Base-by-base conservation (phyloP, 2,797 vertebrate genomes). In the Clarias platycephalus region DNA sequence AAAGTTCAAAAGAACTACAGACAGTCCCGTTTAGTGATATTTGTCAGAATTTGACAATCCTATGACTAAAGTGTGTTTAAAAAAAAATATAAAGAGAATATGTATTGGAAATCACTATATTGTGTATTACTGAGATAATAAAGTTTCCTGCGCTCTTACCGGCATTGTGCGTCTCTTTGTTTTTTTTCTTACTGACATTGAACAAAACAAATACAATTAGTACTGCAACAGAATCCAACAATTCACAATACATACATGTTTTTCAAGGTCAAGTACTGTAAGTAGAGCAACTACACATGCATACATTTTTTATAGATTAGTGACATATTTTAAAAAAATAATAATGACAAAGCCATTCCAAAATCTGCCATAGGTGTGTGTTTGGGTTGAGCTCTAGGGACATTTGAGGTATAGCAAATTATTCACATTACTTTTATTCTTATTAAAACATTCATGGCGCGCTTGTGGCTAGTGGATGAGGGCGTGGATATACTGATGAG, bases 141-240 rank as follows among this genome's bases (percentile, higher is more conserved):
- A 20, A 13, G 57, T 12, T 4, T 26, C 63, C 24, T 60, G 34
- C 53, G 31, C 74, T 62, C 92, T 89, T 90, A 99, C 98, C 98
- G 95, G 98, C 98, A 95, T 99, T 99, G 88, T 99, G 98, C 64
- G 96, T 96, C 93, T 99, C 98, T 87, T 98, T 96, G 91, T 99
- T 98, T 96, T 99, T 99, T 96, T 98, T 99, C 94, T 97, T 98
- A 91, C 93, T 94, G 88, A 72, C 1, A 85, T 57, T 84, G 18
- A 76, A 44, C 13, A 90, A 84, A 88, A 79, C 16, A 87, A 28
- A 86, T 40, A 74, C 2, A 62, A 72, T 28, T 10, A 74, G 22
- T 31, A 55, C 28, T 0, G 1, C 34, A 34, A 2, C 18, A 49
- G 0, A 55, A 75, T 18, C 22, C 0, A 66, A 6, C 4, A 24